Conservation (phyloP, 2,888 invertebrate genomes). For the Acanthopleura granulata region DNA sequence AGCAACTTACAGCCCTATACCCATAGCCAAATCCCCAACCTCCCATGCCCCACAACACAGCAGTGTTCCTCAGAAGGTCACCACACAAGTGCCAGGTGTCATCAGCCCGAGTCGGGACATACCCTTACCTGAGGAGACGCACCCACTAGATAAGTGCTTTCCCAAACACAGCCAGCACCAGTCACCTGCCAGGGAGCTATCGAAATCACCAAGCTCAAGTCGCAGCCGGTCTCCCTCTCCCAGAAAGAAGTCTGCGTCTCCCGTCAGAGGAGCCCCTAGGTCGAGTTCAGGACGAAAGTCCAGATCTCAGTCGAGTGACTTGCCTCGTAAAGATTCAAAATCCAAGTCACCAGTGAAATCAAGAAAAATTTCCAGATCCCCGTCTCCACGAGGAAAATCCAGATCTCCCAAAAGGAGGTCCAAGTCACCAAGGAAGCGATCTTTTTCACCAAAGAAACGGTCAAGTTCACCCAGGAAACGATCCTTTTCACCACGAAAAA, state of each 20-base stretch:
- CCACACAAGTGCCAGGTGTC: too few species aligned
- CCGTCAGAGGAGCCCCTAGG: not conserved
- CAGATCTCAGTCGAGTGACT: not conserved
- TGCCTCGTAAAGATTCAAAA: not conserved
- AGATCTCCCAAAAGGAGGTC: conserved; percentile 32
- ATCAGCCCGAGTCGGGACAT: not conserved
- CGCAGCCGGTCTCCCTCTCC: not conserved
- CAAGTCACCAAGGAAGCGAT: conserved; percentile 28
- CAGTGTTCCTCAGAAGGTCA: too few species aligned
- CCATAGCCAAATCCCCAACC: too few species aligned
- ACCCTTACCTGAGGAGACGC: not conserved
- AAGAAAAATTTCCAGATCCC: not conserved
- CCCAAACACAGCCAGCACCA: not conserved
- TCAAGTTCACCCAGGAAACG: conserved; percentile 33
- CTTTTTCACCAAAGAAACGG: conserved; percentile 20
- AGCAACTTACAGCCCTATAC: too few species aligned
- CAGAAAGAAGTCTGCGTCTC: not conserved
- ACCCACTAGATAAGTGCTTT: not conserved
- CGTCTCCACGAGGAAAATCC: conserved; percentile 30
- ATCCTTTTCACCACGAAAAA: conserved; percentile 19
- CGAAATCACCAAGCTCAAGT: not conserved
- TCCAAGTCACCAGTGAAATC: not conserved
- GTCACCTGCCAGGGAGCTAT: not conserved
- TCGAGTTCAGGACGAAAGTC: not conserved
- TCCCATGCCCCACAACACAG: too few species aligned